phyloP scores from a whole-genome alignment of 2,888 invertebrate genomes.

The Antheraea yamamai region DNA sequence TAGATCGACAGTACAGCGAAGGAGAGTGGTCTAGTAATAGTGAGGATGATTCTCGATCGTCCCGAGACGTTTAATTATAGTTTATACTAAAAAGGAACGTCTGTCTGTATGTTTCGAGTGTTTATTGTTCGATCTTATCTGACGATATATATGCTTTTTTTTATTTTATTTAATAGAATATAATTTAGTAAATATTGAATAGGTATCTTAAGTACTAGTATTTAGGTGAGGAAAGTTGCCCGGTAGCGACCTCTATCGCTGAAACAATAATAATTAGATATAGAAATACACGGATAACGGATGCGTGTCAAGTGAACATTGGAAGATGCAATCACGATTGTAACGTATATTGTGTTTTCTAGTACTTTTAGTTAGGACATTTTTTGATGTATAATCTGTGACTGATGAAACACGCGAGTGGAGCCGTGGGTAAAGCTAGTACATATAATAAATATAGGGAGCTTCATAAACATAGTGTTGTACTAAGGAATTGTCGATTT shows the following conservation, averaged over 20 bases:
- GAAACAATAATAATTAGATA: not conserved
- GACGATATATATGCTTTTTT: not conserved
- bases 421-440: too few relatives aligned
- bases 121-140: not conserved
- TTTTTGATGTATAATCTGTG: too few relatives aligned
- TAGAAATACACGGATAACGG: not conserved
- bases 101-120: not conserved
- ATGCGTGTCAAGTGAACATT: not conserved
- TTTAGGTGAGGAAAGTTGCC: not conserved
- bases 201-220: too few relatives aligned
- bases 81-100: not conserved
- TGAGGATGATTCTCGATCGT: constrained; percentile 55
- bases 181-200: too few relatives aligned
- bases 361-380: too few relatives aligned
- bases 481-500: too few relatives aligned
- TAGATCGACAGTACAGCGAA: constrained; percentile 65
- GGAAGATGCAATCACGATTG: too few relatives aligned
- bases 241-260: not conserved
- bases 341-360: too few relatives aligned
- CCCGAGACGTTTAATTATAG: constrained; percentile 29
- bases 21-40: constrained; percentile 78
- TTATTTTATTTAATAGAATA: too few relatives aligned
- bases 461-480: too few relatives aligned
- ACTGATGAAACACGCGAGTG: too few relatives aligned
- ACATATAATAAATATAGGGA: too few relatives aligned